These are phyloP conservation scores for Leptura quadrifasciata DNA, from an alignment of 2,888 invertebrate species.

Conservation along the genomic window DNA sequence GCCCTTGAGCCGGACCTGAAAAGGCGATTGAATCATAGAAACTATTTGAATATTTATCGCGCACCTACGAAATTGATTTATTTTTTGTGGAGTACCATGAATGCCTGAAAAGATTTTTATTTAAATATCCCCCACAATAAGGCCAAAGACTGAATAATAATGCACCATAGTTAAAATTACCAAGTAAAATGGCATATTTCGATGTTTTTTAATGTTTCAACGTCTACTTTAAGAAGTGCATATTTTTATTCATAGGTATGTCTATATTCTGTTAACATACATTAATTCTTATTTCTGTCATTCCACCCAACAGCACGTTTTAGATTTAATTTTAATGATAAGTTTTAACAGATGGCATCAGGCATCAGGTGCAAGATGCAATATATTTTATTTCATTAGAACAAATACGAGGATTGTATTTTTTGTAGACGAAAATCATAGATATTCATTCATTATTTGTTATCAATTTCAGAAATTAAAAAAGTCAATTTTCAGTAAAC, in stretches of 20 bases:
- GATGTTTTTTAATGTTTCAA: background rate
- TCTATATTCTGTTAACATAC: background rate
- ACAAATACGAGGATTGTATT: too few species aligned
- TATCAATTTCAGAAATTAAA: too few species aligned
- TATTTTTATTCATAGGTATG: background rate
- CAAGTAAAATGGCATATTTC: background rate
- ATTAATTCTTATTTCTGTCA: background rate
- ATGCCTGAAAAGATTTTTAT: background rate
- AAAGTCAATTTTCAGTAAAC: too few species aligned
- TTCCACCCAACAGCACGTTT: background rate
- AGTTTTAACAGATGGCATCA: too few species aligned
- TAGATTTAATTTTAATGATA: background rate
- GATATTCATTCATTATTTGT: too few species aligned
- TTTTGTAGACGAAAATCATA: too few species aligned
- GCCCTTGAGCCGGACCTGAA: too few species aligned
- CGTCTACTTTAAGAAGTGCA: background rate
- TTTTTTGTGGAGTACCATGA: background rate
- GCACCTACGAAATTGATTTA: background rate
- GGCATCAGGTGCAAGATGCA: too few species aligned
- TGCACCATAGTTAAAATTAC: background rate
- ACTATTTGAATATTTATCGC: background rate
- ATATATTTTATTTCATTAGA: too few species aligned
- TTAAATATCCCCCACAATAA: constrained; percentile 1
- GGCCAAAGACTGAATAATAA: constrained; percentile 7
- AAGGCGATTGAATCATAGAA: background rate